Percentiles rank a stretch among this genome's conserved stretches.
Evolutionary conservation across 1,140 invertebrate genomes (phyloP).

Genomic region (Drosophila tani): DNA sequence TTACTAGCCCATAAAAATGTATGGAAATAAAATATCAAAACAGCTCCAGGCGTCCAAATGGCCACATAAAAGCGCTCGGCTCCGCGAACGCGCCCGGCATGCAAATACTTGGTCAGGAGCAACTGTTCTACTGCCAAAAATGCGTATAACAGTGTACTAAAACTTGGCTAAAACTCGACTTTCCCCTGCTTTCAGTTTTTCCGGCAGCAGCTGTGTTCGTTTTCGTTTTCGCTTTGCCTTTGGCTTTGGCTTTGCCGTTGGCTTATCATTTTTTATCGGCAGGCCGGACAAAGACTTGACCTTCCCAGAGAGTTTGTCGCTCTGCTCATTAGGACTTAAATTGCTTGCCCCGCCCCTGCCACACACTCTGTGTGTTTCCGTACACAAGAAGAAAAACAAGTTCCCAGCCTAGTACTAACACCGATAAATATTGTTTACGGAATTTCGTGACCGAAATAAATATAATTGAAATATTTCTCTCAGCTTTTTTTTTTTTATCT

Average conservation of each 20-base stretch:
- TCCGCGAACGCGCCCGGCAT: slow-evolving; percentile 43
- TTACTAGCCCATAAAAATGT: slow-evolving; percentile 50
- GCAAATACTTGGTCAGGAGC: slow-evolving; percentile 20
- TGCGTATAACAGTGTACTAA: slow-evolving; percentile 68
- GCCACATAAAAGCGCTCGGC: slow-evolving; percentile 40
- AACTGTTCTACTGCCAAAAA: slow-evolving; percentile 43
- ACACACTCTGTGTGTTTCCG: neutral
- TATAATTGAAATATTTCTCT: no score
- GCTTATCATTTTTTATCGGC: slow-evolving; percentile 66
- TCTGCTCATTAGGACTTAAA: slow-evolving; percentile 71
- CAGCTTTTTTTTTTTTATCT: no score
- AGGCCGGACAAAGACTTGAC: slow-evolving; percentile 51
- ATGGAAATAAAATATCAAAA: slow-evolving; percentile 47
- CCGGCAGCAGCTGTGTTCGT: slow-evolving; percentile 34
- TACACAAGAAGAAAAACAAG: neutral
- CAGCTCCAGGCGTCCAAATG: slow-evolving; percentile 40
- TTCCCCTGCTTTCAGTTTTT: neutral
- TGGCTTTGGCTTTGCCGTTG: slow-evolving; percentile 16
- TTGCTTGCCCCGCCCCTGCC: slow-evolving; percentile 41
- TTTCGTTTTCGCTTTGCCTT: neutral
- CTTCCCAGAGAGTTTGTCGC: slow-evolving; percentile 53
- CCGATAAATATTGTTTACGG: no score
- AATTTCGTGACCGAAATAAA: no score
- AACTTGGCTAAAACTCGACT: slow-evolving; percentile 1
- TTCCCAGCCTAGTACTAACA: neutral